These are phyloP conservation scores for Semotilus atromaculatus DNA, from an alignment of 2,797 vertebrate genomes.

Conservation along the genomic window DNA sequence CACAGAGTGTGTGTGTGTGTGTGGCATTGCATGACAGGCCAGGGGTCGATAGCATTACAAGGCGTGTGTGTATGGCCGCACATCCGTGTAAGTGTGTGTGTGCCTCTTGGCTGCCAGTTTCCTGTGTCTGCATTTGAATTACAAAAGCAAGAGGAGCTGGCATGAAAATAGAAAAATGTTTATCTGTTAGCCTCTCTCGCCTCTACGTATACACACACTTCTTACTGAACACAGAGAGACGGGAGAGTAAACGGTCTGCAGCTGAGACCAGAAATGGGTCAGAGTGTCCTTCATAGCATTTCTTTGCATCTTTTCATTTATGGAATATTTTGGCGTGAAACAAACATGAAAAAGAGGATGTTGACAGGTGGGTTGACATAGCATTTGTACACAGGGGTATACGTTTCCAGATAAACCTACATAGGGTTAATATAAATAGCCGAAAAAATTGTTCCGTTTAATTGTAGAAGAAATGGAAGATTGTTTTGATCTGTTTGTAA, in stretches of 20 bases:
- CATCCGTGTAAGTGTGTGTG: constrained; percentile 47
- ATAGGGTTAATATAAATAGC: not conserved
- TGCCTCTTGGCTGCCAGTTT: constrained; percentile 71
- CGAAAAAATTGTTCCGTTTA: not conserved
- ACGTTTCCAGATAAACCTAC: not conserved
- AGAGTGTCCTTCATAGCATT: not conserved
- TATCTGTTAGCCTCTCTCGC: constrained; percentile 50
- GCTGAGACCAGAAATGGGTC: constrained; percentile 32
- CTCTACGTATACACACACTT: constrained; percentile 22
- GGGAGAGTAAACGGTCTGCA: constrained; percentile 38
- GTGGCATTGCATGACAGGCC: constrained; percentile 45
- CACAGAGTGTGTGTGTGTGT: constrained; percentile 43
- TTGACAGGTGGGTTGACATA: not conserved
- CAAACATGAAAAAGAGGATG: not conserved
- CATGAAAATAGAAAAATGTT: constrained; percentile 52
- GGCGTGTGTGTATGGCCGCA: constrained; percentile 17
- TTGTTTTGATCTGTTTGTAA: not conserved
- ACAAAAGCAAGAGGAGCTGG: constrained; percentile 53
- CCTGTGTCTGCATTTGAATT: constrained; percentile 63
- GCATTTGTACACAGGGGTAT: not conserved
- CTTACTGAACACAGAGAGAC: constrained; percentile 10
- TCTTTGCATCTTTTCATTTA: constrained; percentile 1
- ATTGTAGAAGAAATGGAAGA: too few relatives aligned
- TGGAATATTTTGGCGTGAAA: constrained; percentile 5
- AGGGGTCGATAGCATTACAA: constrained; percentile 46